Percentiles rank a stretch among this genome's conserved stretches.
Conservation (phyloP, 2,797 vertebrate species). For the Perodicticus potto region DNA sequence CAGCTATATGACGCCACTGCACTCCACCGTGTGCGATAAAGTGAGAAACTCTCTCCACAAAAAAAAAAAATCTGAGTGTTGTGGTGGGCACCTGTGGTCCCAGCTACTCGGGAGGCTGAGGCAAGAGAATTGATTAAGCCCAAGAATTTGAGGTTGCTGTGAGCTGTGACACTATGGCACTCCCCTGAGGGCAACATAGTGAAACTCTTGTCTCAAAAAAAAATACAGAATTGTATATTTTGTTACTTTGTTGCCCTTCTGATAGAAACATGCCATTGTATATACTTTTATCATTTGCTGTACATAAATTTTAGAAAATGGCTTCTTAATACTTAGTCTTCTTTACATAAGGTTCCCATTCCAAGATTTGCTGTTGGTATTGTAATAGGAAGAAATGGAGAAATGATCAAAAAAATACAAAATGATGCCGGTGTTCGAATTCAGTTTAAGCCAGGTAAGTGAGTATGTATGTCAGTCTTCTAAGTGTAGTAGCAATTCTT, state of each 20-base stretch:
- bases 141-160: too few relatives aligned
- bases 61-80: too few relatives aligned
- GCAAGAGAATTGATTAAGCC: too few relatives aligned
- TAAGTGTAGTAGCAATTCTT: background rate
- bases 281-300: background rate
- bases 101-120: too few relatives aligned
- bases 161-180: too few relatives aligned
- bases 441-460: slow-evolving; percentile 99
- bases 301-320: background rate
- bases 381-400: slow-evolving; percentile 98
- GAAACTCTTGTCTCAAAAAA: too few relatives aligned
- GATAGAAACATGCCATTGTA: background rate
- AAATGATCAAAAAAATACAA: slow-evolving; percentile 99
- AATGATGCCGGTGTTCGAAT: slow-evolving; percentile 99
- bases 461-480: slow-evolving; percentile 62
- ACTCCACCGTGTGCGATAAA: too few relatives aligned
- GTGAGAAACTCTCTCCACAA: too few relatives aligned
- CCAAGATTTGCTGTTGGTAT: slow-evolving; percentile 99
- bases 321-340: slow-evolving; percentile 51
- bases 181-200: too few relatives aligned
- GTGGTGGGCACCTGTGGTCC: too few relatives aligned
- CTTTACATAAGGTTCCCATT: slow-evolving; percentile 94
- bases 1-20: too few relatives aligned
- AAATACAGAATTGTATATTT: background rate
- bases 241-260: background rate